Evolutionary conservation across 2,888 invertebrate genomes (phyloP).

Genomic region (Acrobasis repandana): DNA sequence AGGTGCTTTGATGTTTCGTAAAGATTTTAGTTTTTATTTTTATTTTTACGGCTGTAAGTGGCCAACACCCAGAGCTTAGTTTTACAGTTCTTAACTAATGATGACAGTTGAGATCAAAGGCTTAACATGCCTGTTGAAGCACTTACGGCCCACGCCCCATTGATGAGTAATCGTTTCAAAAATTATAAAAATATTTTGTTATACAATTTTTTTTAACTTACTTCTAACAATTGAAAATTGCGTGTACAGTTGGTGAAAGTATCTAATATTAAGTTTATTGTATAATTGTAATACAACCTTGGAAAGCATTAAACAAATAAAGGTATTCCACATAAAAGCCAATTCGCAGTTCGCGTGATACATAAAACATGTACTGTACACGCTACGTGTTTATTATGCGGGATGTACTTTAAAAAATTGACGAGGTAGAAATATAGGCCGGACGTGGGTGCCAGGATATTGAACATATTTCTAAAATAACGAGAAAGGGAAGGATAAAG

Average conservation of each 20-base stretch:
- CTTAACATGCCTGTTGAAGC: no score
- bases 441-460: constrained; percentile 7
- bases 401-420: constrained; percentile 2
- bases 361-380: background rate
- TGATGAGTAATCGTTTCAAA: no score
- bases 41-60: background rate
- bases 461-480: background rate
- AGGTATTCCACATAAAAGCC: background rate
- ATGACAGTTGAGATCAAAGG: no score
- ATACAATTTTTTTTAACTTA: no score
- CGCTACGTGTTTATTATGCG: constrained; percentile 1
- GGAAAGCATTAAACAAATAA: background rate
- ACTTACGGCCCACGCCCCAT: no score
- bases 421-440: constrained; percentile 11
- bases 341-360: background rate
- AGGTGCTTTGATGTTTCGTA: background rate
- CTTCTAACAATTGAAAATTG: no score
- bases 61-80: no score
- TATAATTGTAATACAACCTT: no score
- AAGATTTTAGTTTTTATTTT: background rate
- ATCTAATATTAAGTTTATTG: no score
- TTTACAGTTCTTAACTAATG: no score
- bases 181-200: no score
- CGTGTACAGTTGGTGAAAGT: no score
- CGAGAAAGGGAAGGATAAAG: background rate